Conservation (phyloP, 2,888 invertebrate species). For the Drosophila percnosoma region DNA sequence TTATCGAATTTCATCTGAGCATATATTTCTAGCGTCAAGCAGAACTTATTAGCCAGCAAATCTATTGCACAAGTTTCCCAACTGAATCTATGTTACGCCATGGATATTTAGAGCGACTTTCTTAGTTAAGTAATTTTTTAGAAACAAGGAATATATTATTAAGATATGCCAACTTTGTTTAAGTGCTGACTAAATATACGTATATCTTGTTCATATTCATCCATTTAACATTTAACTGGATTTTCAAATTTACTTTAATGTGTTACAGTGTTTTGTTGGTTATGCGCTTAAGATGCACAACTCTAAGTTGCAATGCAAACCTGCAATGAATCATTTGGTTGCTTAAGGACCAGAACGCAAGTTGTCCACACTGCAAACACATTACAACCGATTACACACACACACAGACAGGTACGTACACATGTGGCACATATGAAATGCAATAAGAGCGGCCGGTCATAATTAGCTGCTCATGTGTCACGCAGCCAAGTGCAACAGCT, state of each 20-base stretch:
- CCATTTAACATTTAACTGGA: neutral
- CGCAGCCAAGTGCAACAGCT: conserved; percentile 44
- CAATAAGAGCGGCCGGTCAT: conserved; percentile 52
- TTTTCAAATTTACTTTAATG: conserved; percentile 19
- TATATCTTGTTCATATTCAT: too few relatives aligned
- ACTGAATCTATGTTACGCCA: neutral
- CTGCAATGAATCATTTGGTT: conserved; percentile 66
- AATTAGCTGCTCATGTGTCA: conserved; percentile 76
- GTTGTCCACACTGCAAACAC: conserved; percentile 36
- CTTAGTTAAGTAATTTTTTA: neutral
- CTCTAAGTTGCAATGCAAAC: conserved; percentile 43
- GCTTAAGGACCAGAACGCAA: conserved; percentile 36
- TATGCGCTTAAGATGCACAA: conserved; percentile 9
- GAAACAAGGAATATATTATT: neutral
- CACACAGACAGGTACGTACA: conserved; percentile 1
- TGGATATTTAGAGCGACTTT: neutral
- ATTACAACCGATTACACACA: conserved; percentile 1
- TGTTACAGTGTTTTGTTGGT: neutral
- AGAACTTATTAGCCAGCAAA: neutral
- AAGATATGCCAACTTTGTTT: neutral
- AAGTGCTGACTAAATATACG: neutral
- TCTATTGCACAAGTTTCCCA: neutral
- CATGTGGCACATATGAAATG: conserved; percentile 35
- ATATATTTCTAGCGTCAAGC: neutral
- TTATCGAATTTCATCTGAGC: neutral